A percentile compares a stretch with the other conserved stretches of the same genome.
These are phyloP conservation scores for Tromatobia lineatoria DNA, from an alignment of 2,888 invertebrate species.

Conservation along the genomic window DNA sequence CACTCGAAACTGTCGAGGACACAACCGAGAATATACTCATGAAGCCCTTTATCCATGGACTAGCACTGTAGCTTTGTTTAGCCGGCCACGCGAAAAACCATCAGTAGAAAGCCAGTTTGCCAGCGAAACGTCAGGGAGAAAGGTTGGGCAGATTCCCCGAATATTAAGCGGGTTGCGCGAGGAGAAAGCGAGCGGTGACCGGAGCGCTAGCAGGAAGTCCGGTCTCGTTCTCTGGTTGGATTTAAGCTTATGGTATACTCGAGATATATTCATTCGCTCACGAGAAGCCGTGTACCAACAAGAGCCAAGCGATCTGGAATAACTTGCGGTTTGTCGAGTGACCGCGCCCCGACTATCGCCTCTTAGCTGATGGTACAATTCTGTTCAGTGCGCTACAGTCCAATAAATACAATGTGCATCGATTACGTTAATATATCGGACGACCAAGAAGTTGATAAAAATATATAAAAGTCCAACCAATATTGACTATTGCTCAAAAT, in stretches of 20 bases:
- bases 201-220: slow-evolving; percentile 1
- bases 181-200: neutral
- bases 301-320: slow-evolving; percentile 44
- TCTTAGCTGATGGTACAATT: slow-evolving; percentile 11
- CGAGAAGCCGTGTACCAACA: slow-evolving; percentile 13
- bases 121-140: slow-evolving; percentile 64
- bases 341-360: slow-evolving; percentile 29
- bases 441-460: neutral
- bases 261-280: slow-evolving; percentile 35
- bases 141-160: slow-evolving; percentile 64
- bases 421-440: neutral
- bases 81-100: neutral
- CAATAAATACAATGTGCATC: neutral
- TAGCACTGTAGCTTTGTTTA: neutral
- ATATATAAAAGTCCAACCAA: too few relatives aligned
- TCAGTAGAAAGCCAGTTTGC: slow-evolving; percentile 44
- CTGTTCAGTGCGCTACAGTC: neutral
- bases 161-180: slow-evolving; percentile 56
- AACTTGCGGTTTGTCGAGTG: slow-evolving; percentile 47
- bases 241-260: slow-evolving; percentile 42
- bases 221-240: slow-evolving; percentile 35
- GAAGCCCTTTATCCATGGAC: neutral
- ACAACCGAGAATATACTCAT: neutral
- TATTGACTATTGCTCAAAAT: too few relatives aligned
- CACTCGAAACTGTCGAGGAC: neutral